These are phyloP conservation scores for Bellardia bayeri DNA, from an alignment of 2,888 invertebrate species.

Conservation along the genomic window DNA sequence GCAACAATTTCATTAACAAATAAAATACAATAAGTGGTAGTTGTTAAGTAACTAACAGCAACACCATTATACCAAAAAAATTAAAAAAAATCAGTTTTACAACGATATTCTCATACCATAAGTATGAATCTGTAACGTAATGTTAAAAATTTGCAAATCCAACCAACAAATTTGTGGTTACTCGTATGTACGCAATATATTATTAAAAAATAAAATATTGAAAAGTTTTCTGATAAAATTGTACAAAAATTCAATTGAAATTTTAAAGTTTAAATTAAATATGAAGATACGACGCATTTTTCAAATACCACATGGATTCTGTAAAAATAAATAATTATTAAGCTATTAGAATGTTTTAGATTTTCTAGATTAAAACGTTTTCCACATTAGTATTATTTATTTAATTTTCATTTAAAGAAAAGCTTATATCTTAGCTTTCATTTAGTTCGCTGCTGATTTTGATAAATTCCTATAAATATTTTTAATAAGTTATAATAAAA, in stretches of 20 bases:
- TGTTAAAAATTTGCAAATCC: slow-evolving; percentile 37
- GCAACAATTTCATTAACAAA: slow-evolving; percentile 48
- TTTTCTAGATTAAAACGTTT: no score
- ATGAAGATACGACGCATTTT: no score
- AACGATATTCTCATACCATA: neutral
- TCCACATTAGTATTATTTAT: no score
- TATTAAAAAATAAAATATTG: neutral
- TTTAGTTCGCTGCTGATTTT: no score
- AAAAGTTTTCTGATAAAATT: neutral
- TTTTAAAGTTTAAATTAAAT: no score
- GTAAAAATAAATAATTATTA: neutral
- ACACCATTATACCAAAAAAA: slow-evolving; percentile 44
- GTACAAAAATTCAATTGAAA: no score
- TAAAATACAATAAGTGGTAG: slow-evolving; percentile 46
- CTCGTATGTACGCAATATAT: neutral
- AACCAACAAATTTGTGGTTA: slow-evolving; percentile 28
- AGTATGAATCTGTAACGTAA: slow-evolving; percentile 43
- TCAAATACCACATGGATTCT: no score
- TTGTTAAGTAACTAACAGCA: slow-evolving; percentile 69
- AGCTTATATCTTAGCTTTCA: no score
- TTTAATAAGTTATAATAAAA: no score
- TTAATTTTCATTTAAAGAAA: no score
- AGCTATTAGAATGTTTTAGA: no score
- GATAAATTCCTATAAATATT: no score
- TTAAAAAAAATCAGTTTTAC: neutral